These are phyloP conservation scores for Hartigia nigra DNA, from an alignment of 2,888 invertebrate genomes.

Conservation along the genomic window DNA sequence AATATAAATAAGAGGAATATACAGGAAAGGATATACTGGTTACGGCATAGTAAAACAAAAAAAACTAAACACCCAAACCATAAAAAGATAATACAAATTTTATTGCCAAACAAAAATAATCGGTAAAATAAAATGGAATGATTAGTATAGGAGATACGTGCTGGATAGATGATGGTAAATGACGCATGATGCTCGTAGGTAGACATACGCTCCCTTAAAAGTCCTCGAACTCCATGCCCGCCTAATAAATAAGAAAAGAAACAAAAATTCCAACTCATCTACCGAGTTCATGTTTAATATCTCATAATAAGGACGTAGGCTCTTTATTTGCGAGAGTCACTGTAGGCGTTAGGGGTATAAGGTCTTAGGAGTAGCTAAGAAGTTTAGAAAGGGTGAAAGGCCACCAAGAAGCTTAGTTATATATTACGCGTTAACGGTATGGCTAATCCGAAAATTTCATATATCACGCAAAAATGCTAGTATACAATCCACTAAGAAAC, in stretches of 20 bases:
- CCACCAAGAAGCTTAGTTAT: neutral
- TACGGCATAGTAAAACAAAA: neutral
- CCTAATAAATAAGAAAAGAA: constrained; percentile 5
- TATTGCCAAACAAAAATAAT: constrained; percentile 6
- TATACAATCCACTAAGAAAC: neutral
- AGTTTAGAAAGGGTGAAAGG: neutral
- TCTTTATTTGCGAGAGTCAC: neutral
- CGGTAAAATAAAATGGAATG: constrained; percentile 1
- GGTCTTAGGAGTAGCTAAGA: neutral
- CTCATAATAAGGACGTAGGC: neutral
- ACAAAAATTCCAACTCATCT: neutral
- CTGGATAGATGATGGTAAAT: constrained; percentile 1
- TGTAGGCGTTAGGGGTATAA: neutral
- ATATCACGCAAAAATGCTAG: neutral
- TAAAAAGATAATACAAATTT: neutral
- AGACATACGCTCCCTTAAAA: neutral
- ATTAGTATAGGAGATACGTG: constrained; percentile 2
- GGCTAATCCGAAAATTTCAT: neutral
- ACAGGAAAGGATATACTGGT: neutral
- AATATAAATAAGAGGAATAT: neutral
- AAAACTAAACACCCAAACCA: neutral
- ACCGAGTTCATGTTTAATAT: neutral
- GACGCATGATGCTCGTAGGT: neutral
- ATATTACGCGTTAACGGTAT: neutral
- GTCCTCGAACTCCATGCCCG: neutral